Base-by-base conservation (phyloP, 2,888 invertebrate species). In the Apodemia mormo region DNA sequence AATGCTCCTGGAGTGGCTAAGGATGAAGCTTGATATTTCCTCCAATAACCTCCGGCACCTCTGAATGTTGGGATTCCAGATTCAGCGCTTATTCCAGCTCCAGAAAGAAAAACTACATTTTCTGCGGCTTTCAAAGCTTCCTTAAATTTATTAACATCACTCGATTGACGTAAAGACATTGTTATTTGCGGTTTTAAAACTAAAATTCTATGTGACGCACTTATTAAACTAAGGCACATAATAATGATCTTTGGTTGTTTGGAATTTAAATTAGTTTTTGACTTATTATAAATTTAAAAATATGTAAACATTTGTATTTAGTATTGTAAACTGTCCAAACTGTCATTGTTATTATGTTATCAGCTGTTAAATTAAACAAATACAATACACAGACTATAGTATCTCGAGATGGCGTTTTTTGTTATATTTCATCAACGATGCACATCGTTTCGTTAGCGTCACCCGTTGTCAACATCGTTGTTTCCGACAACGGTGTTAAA, bases 21-120 rank as follows among this genome's bases (percentile, higher is more conserved):
- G 75, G 94, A 89, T 58, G 95, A 93, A 0, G 96, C 95, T 75
- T 94, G 94, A 85, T 96, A 96, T 77, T 94, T 96, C 78, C 97
- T 94, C 98, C 98, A 98, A 72, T 95, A 94, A 0, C 97, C 97
- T 22, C 97, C 97, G 29, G 95, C 94, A 14, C 97, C 97, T 74
- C 97, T 92, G 86, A 97, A 98, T 6, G 97, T 97, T 9, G 97
- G 97, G 75, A 98, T 96, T 66, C 98, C 98, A 74, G 97, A 97
- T 86, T 97, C 97, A 0, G 97, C 96, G 77, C 96, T 97, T 56
- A 97, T 94, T 70, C 97, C 97, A 66, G 97, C 97, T n/a, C 96
- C 96, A 64, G 96, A 96, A 61, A 97, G 81, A 66, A 96, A 94
- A 45, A 96, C 95, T 67, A 97, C 89, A 77, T 95, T 93, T 79